These are phyloP conservation scores for Cyrtodaria siliqua DNA, from an alignment of 2,888 invertebrate species.

Conservation along the genomic window DNA sequence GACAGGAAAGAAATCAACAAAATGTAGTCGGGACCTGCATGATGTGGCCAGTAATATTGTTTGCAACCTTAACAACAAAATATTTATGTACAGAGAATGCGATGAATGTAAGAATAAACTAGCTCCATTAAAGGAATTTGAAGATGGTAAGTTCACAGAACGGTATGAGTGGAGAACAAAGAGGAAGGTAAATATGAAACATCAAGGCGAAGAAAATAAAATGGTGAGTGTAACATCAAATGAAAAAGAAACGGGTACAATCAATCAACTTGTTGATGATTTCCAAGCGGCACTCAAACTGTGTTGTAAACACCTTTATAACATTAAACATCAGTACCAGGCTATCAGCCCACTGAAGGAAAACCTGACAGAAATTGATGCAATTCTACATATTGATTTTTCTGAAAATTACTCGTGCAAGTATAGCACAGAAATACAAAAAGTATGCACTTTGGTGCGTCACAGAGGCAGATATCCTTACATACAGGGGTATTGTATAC, in stretches of 20 bases:
- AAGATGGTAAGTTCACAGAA: slow-evolving; percentile 7
- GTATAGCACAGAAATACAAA: no score
- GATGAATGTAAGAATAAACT: slow-evolving; percentile 14
- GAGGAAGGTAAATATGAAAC: slow-evolving; percentile 11
- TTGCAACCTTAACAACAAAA: slow-evolving; percentile 16
- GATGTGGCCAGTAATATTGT: slow-evolving; percentile 4
- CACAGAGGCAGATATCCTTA: no score
- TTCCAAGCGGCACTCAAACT: slow-evolving; percentile 24
- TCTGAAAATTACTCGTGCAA: slow-evolving; percentile 86
- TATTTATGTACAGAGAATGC: slow-evolving; percentile 48
- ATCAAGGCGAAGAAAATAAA: slow-evolving; percentile 11
- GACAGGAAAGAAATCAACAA: slow-evolving; percentile 53
- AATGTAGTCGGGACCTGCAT: slow-evolving; percentile 12
- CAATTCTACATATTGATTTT: slow-evolving; percentile 81
- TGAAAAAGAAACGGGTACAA: slow-evolving; percentile 29
- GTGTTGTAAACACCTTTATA: slow-evolving; percentile 47
- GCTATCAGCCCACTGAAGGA: slow-evolving; percentile 52
- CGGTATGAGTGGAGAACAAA: slow-evolving; percentile 42
- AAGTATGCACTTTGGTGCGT: no score
- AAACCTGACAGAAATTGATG: slow-evolving; percentile 57
- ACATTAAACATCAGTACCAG: slow-evolving; percentile 55
- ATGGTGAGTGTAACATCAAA: slow-evolving; percentile 28
- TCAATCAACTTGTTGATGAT: slow-evolving; percentile 9
- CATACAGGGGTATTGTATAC: no score
- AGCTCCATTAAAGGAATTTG: not conserved